These are phyloP conservation scores for Eumerus sabulonum DNA, from an alignment of 2,888 invertebrate species.

Conservation along the genomic window DNA sequence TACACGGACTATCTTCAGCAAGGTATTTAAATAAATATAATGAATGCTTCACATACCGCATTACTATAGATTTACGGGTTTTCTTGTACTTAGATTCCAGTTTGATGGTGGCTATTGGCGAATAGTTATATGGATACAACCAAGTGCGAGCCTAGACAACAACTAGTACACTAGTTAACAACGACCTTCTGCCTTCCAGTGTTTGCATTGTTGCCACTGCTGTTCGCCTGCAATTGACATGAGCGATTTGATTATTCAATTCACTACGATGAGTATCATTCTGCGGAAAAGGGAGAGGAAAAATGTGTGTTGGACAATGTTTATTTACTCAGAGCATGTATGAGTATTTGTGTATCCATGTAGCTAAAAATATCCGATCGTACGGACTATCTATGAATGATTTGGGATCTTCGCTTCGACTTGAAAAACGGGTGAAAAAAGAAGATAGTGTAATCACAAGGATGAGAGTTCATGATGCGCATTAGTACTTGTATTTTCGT, in stretches of 20 bases:
- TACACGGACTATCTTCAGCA: conserved; percentile 42
- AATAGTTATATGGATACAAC: conserved; percentile 53
- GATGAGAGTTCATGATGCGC: too few relatives aligned
- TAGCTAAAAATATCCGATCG: too few relatives aligned
- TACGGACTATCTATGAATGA: too few relatives aligned
- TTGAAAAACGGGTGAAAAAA: too few relatives aligned
- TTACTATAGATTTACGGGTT: conserved; percentile 57
- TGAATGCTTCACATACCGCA: conserved; percentile 37
- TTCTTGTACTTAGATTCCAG: conserved; percentile 18
- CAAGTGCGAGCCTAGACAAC: conserved; percentile 45
- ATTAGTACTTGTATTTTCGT: too few relatives aligned
- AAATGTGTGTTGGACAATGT: too few relatives aligned
- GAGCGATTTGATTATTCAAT: conserved; percentile 44
- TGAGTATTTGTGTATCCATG: too few relatives aligned
- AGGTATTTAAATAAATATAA: conserved; percentile 56
- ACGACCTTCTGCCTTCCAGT: conserved; percentile 59
- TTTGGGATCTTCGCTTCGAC: too few relatives aligned
- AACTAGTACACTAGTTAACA: conserved; percentile 40
- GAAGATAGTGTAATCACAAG: too few relatives aligned
- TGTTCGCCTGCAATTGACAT: conserved; percentile 32
- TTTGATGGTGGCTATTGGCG: conserved; percentile 28
- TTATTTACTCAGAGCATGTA: too few relatives aligned
- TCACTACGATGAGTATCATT: conserved; percentile 32
- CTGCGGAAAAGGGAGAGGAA: too few relatives aligned
- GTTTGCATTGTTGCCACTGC: not conserved